Evolutionary conservation across 2,797 vertebrate species (phyloP), one percentile per base, ranked within the genome.

Genomic region (Sebastes itinus): DNA sequence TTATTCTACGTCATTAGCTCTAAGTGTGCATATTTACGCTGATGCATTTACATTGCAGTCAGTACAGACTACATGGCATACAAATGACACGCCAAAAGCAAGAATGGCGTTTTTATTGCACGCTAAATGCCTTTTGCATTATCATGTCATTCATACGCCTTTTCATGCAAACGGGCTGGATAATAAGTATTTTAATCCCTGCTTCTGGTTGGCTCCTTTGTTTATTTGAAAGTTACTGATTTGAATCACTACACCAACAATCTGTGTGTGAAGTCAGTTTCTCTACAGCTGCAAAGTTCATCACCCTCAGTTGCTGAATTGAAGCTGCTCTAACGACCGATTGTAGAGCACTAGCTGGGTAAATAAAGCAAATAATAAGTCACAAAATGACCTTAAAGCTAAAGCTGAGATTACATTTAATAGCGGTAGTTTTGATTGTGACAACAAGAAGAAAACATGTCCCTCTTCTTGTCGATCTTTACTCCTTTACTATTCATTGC

Each of bases 401-500:
- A 20, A 64, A 20, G 10, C 9, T 18, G 22, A 64, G 25, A 64
- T 66, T 49, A 18, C 3, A 64, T 13, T 12, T 13, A 12, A n/a
- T 38, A 20, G 30, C 18, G 14, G 5, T 33, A 54, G 63, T 79
- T 42, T 54, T 58, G 7, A 78, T 25, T 18, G 4, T 30, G 16
- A 32, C 3, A 68, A 18, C 16, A 67, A 32, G 16, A 80, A 70
- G 4, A 22, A 66, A 27, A 64, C 12, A 4, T 65, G 54, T 56
- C 46, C 8, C 16, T 56, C n/a, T 49, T 27, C 27, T 46, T 61
- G 13, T 20, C 38, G 5, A 3, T 55, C 23, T 42, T 71, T 74
- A 33, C 61, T 55, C 35, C 63, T 77, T n/a, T n/a, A n/a, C n/a
- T 49, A 77, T 73, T 81, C 54, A 55, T 8, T 65, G 23, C 54